A percentile compares a stretch with the other conserved stretches of the same genome.
Conservation (phyloP, 2,113 vertebrate species). For the Hydrochoerus hydrochaeris region DNA sequence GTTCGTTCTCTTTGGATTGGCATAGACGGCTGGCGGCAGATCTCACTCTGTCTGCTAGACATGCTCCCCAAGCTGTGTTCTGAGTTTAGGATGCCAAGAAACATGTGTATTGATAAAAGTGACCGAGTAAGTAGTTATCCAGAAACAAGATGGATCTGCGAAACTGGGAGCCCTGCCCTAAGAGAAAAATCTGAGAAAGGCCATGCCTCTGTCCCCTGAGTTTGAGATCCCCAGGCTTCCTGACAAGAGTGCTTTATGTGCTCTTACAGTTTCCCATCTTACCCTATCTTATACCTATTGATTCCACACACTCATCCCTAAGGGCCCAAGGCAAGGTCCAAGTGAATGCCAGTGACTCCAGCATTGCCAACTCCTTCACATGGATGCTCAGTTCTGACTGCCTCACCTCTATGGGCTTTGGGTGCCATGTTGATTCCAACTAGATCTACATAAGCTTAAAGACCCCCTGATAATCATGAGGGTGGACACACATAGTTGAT, state of each 20-base stretch:
- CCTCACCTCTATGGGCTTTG: background rate
- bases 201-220: background rate
- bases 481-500: background rate
- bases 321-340: too few relatives aligned
- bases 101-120: background rate
- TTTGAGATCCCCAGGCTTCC: background rate
- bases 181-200: background rate
- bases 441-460: background rate
- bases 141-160: background rate
- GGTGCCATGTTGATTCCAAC: background rate
- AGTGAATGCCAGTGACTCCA: background rate
- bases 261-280: background rate
- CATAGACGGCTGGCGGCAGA: too few relatives aligned
- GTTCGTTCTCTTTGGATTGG: background rate
- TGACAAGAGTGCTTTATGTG: background rate
- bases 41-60: background rate
- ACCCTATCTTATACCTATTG: background rate
- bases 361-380: background rate
- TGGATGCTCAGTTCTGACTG: background rate
- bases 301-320: background rate
- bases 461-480: background rate
- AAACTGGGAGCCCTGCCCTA: background rate
- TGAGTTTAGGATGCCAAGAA: background rate
- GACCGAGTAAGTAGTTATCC: background rate
- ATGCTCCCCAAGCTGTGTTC: background rate